Evolutionary conservation across 2,888 invertebrate species (phyloP).

Genomic region (Acanthococcus lagerstroemiae): DNA sequence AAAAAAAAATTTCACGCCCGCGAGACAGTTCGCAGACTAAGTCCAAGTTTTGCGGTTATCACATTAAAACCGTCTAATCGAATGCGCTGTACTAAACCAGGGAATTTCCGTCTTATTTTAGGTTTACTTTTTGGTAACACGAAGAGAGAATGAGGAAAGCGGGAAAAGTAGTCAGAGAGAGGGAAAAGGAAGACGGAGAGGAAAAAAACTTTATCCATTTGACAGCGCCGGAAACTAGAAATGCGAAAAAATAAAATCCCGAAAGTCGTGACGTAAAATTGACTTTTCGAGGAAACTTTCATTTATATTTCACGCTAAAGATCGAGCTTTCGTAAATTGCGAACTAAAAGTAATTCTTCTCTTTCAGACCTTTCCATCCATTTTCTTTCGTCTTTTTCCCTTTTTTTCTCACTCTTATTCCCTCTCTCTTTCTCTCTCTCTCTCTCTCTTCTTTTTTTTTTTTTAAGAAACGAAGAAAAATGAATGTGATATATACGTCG

Average conservation of each 20-base stretch:
- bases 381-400: too few relatives aligned
- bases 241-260: conserved; percentile 7
- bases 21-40: too few relatives aligned
- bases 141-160: too few relatives aligned
- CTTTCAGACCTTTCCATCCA: too few relatives aligned
- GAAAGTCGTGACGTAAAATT: conserved; percentile 18
- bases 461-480: conserved; percentile 19
- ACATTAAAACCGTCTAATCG: too few relatives aligned
- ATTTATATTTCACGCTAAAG: background rate
- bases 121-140: too few relatives aligned
- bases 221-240: background rate
- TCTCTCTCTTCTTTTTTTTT: conserved; percentile 8
- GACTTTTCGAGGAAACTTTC: conserved; percentile 3
- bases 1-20: too few relatives aligned
- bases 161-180: too few relatives aligned
- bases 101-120: too few relatives aligned
- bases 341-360: conserved; percentile 17
- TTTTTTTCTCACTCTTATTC: conserved; percentile 2
- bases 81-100: too few relatives aligned
- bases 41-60: too few relatives aligned
- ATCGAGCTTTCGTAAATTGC: conserved; percentile 4
- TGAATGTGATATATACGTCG: conserved; percentile 25
- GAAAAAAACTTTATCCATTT: background rate
- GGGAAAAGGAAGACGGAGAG: too few relatives aligned
- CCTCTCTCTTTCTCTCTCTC: background rate